Evolutionary conservation across 2,888 invertebrate genomes (phyloP), one percentile per base, ranked within the genome.

Genomic region (Ophonus ardosiacus): DNA sequence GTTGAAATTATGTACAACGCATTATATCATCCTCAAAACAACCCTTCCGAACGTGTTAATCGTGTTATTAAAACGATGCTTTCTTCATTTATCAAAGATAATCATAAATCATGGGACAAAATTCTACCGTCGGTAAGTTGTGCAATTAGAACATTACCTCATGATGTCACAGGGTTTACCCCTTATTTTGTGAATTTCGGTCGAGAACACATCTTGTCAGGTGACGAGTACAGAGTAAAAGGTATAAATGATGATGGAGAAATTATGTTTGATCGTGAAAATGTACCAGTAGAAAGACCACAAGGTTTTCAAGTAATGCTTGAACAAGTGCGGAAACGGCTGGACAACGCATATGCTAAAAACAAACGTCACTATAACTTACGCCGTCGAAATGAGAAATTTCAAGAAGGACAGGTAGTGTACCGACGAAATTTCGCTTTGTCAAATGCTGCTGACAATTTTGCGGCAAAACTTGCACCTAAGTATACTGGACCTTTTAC

Each of bases 1-100:
- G 63, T 86, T 0, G 83, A 81, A 24, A 81, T 87, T 10, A 68
- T 71, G 0, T 80, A 68, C 79, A 88, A 86, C 17, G 86, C 87
- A 0, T 21, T 83, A 6, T 89, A 89, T 78, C 40, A 40, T 7
- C 40, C 40, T 86, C 89, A 89, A 85, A 85, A 87, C 0, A 89
- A 89, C 40, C 88, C 88, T 0, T 88, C 88, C 0, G 89, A 89
- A 76, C 83, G 88, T 0, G 87, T 88, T 0, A 89, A 89, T 84
- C 83, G 88, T 24, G 88, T 88, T 0, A 83, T 89, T 0, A 86
- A 88, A 3, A 87, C 87, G 4, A 87, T 87, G 61, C 87, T 89
- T 8, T 68, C 88, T 7, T 86, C 88, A 0, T 89, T 86, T 59
- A 71, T 87, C 1, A 38, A 15, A 1, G 78, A 85, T 7, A 59